Base-by-base conservation (phyloP, 2,113 vertebrate species). In the Cyprinus carpio region DNA sequence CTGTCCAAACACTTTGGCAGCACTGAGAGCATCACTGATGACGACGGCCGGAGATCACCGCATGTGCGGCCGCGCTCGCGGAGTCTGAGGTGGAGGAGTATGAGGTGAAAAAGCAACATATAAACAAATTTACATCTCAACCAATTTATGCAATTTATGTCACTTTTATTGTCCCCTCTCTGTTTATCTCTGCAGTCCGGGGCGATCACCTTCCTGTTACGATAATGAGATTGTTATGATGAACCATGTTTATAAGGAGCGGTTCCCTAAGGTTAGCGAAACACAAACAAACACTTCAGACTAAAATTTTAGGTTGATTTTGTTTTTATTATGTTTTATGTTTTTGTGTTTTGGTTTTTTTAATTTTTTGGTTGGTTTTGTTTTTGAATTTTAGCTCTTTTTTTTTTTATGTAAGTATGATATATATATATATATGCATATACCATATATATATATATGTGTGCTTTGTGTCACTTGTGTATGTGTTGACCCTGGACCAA, bases 191-290 rank as follows among this genome's bases (percentile, higher is more conserved):
- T 54, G 20, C 58, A 87, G 81, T 34, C 81, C 82, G 0, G 84
- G 80, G 1, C 85, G 85, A 37, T 87, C 84, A 29, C 81, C 74
- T 56, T 76, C n/a, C 69, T 82, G 82, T 91, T 96, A 97, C 56
- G 97, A 98, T 93, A 98, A 98, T 80, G 97, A 98, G 93, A 98
- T 98, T 77, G 94, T 97, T 91, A 97, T 98, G 96, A 98, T 97
- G 96, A 98, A 98, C 94, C 97, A 98, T 81, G 97, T 98, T 88
- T 98, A 98, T 93, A 98, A 97, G 93, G 97, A 98, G 86, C 93
- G 97, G 69, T 98, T 98, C 90, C 97, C 97, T 51, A 98, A 98
- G 97, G 97, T 98, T 92, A 93, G 90, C 83, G 71, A 20, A 79
- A 83, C 86, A 77, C 77, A 75, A 72, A 89, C 79, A 23, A 81